A percentile compares a stretch with the other conserved stretches of the same genome.
Conservation (phyloP, 2,797 vertebrate species). For the Notamacropus eugenii region DNA sequence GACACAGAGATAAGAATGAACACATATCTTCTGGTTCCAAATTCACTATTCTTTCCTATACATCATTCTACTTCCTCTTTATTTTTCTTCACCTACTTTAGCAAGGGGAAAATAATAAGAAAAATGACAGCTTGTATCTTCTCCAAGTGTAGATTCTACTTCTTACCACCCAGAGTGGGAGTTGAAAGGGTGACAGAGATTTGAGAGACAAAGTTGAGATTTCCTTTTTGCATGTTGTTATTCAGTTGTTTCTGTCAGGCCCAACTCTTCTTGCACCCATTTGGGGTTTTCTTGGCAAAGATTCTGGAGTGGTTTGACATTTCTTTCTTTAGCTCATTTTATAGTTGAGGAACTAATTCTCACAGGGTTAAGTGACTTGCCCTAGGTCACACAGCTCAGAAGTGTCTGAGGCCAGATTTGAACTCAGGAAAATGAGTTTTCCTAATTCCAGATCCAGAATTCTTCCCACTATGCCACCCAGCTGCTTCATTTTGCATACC, state of each 20-base stretch:
- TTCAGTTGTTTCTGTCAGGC: rapidly evolving
- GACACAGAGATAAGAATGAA: not conserved
- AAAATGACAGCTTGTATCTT: not conserved
- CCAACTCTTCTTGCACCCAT: not conserved
- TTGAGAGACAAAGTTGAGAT: not conserved
- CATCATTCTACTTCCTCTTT: not conserved
- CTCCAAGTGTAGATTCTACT: not conserved
- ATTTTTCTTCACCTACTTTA: not conserved
- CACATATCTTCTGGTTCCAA: not conserved
- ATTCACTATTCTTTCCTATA: too few species aligned
- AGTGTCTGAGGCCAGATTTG: not conserved
- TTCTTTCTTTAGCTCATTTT: not conserved
- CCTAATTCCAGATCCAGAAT: not conserved
- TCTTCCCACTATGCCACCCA: not conserved
- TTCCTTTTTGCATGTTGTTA: rapidly evolving
- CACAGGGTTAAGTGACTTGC: not conserved
- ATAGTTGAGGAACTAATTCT: not conserved
- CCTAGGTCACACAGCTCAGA: not conserved
- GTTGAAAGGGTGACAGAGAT: not conserved
- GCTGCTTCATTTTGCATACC: not conserved
- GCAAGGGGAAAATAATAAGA: not conserved
- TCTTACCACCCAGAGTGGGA: not conserved
- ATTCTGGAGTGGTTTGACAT: not conserved
- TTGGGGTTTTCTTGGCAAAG: not conserved
- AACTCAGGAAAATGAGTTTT: not conserved